Evolutionary conservation across 2,888 invertebrate species (phyloP).

Genomic region (Thecophora atra): DNA sequence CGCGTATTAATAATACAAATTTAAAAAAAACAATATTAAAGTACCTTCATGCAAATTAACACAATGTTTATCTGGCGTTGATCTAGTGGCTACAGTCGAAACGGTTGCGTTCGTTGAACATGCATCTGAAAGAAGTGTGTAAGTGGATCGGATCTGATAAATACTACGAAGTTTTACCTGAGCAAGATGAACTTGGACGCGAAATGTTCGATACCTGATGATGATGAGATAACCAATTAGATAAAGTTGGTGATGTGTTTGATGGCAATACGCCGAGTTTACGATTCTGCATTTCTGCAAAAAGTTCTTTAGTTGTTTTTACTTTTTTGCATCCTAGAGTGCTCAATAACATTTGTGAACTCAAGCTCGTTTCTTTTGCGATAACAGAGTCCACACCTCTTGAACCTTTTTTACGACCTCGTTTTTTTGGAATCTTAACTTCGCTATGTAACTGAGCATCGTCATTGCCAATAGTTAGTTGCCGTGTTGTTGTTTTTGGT

Average conservation of each 20-base stretch:
- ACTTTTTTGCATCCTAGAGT: conserved; percentile 62
- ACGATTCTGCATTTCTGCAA: conserved; percentile 64
- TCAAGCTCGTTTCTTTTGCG: conserved; percentile 57
- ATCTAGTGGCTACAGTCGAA: conserved; percentile 46
- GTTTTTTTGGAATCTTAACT: conserved; percentile 56
- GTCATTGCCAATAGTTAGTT: neutral
- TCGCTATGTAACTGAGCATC: neutral
- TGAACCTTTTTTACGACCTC: conserved; percentile 65
- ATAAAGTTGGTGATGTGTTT: conserved; percentile 50
- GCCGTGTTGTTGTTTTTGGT: neutral
- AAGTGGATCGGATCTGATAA: conserved; percentile 47
- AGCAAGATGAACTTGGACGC: conserved; percentile 59
- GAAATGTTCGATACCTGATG: conserved; percentile 40
- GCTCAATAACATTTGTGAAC: conserved; percentile 55
- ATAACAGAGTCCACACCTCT: conserved; percentile 63
- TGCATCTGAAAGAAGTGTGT: conserved; percentile 57
- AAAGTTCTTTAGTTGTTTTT: conserved; percentile 65
- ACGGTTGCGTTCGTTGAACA: conserved; percentile 54
- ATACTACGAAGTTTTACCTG: conserved; percentile 51
- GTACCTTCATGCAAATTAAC: conserved; percentile 45
- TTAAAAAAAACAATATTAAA: conserved; percentile 14
- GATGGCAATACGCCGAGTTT: conserved; percentile 50
- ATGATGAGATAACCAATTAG: conserved; percentile 45
- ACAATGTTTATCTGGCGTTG: conserved; percentile 48
- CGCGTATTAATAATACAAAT: conserved; percentile 2